phyloP scores from a whole-genome alignment of 92 coral and sea anemone species.

The Parazoanthus darwini region DNA sequence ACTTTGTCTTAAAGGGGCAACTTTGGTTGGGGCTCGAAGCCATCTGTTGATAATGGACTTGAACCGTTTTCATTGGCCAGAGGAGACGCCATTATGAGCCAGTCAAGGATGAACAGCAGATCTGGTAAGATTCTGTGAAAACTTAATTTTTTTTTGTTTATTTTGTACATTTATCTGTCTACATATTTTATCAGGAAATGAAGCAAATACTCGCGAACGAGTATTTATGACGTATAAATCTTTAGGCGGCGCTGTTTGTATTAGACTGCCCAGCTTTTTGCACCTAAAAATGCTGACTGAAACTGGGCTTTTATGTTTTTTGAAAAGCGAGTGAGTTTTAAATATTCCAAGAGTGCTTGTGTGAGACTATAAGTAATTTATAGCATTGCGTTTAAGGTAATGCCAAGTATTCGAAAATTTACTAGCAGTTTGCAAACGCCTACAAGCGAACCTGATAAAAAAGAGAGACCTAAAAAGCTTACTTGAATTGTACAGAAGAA shows the following conservation, averaged over 20 bases:
- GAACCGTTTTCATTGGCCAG: neutral
- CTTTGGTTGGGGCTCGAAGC: neutral
- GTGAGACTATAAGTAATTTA: neutral
- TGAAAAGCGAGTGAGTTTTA: neutral
- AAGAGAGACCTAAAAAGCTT: no score
- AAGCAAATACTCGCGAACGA: no score
- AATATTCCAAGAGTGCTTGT: neutral
- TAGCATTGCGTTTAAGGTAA: neutral
- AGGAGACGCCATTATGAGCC: conserved; percentile 40
- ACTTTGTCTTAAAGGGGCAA: conserved; percentile 15
- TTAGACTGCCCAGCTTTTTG: no score
- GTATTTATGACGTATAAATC: no score
- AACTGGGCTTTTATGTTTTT: neutral
- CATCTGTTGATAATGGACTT: conserved; percentile 28
- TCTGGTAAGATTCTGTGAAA: conserved; percentile 1
- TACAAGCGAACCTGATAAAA: no score
- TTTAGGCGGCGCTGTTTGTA: no score
- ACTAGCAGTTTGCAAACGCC: neutral
- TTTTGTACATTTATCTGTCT: no score
- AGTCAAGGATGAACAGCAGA: conserved; percentile 5
- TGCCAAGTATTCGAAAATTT: neutral
- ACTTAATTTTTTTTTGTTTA: no score
- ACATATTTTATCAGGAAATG: no score
- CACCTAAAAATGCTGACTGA: neutral
- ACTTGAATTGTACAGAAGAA: no score